Conservation (phyloP, 2,113 vertebrate genomes). For the Elachura formosa region DNA sequence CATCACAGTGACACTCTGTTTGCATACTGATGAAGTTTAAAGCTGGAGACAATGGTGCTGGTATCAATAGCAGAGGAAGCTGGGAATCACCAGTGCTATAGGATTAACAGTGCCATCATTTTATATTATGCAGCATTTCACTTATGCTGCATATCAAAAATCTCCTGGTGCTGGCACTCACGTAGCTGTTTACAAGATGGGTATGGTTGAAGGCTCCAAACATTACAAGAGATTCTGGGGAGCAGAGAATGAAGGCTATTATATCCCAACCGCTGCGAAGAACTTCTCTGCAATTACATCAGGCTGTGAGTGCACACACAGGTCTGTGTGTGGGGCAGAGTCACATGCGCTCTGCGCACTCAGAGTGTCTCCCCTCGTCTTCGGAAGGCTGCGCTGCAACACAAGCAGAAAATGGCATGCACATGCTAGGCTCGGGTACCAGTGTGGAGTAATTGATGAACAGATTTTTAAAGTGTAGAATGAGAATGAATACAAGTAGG, state of each 20-base stretch:
- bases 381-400: conserved; percentile 32
- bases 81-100: conserved; percentile 64
- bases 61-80: conserved; percentile 69
- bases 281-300: background rate
- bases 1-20: conserved; percentile 84
- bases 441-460: conserved; percentile 71
- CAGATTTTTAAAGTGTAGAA: conserved; percentile 68
- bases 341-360: background rate
- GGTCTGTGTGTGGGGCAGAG: background rate
- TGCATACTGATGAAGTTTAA: conserved; percentile 88
- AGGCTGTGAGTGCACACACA: background rate
- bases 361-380: background rate
- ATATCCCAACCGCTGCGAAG: background rate
- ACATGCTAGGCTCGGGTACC: conserved; percentile 37
- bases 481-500: conserved; percentile 71
- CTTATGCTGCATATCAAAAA: conserved; percentile 67
- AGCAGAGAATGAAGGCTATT: background rate
- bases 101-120: conserved; percentile 79
- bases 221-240: background rate
- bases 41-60: conserved; percentile 79
- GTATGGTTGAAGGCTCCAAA: conserved; percentile 44
- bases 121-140: conserved; percentile 74
- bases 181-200: conserved; percentile 36
- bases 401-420: background rate
- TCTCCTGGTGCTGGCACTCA: conserved; percentile 23